These are phyloP conservation scores for Semnornis frantzii DNA, from an alignment of 2,113 vertebrate genomes.

Conservation along the genomic window DNA sequence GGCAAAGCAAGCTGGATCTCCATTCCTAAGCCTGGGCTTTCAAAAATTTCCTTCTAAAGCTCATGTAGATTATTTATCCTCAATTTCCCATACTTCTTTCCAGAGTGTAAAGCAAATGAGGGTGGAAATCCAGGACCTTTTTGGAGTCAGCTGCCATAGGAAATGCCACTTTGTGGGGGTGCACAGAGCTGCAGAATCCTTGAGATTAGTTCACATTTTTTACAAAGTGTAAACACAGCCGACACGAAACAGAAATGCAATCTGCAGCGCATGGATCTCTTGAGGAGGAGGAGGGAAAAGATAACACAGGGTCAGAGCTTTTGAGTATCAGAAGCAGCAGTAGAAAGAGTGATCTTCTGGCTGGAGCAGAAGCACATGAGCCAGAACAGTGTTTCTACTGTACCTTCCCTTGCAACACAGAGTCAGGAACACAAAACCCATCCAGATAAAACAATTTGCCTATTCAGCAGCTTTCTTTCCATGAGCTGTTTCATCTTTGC, in stretches of 20 bases:
- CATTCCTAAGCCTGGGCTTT: not conserved
- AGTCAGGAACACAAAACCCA: constrained; percentile 44
- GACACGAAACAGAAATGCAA: not conserved
- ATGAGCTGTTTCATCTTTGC: constrained; percentile 49
- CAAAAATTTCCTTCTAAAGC: constrained; percentile 39
- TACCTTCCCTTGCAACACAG: constrained; percentile 21
- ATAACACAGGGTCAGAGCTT: not conserved
- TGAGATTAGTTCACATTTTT: not conserved
- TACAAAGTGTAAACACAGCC: not conserved
- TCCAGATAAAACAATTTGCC: constrained; percentile 58
- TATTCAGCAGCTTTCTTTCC: constrained; percentile 66
- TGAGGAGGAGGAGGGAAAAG: not conserved
- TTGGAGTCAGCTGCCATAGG: constrained; percentile 29
- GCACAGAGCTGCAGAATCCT: not conserved
- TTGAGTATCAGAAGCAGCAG: not conserved
- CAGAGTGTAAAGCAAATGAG: not conserved
- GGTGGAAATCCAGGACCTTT: constrained; percentile 55
- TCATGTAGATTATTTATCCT: not conserved
- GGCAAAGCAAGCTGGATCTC: not conserved
- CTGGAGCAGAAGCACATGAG: not conserved
- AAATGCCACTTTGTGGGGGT: not conserved
- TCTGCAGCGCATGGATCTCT: not conserved
- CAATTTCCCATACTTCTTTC: constrained; percentile 39
- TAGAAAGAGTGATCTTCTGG: not conserved
- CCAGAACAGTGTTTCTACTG: constrained; percentile 8